Percentiles rank a stretch among this genome's conserved stretches.
Conservation (phyloP, 2,113 vertebrate species). For the Odocoileus hemionus region DNA sequence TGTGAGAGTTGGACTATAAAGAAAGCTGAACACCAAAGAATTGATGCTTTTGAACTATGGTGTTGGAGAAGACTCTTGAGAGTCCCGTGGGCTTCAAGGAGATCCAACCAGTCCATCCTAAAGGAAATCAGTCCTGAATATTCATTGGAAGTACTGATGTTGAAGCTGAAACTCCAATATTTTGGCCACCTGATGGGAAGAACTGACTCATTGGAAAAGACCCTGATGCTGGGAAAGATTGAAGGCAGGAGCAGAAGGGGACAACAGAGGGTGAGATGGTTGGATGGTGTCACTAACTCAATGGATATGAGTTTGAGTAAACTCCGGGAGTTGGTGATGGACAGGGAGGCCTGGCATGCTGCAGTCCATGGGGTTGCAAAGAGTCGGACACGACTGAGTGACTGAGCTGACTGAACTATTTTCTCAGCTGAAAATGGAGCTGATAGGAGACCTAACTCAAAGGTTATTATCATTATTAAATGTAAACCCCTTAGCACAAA, state of each 20-base stretch:
- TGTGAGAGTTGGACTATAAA: background rate
- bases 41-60: background rate
- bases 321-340: background rate
- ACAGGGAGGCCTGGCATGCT: background rate
- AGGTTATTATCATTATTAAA: background rate
- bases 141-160: background rate
- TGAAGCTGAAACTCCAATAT: background rate
- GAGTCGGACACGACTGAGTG: background rate
- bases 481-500: background rate
- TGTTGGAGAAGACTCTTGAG: background rate
- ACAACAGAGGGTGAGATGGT: background rate
- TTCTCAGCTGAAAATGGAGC: background rate
- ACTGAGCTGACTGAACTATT: slow-evolving; percentile 7
- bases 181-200: background rate
- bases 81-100: background rate
- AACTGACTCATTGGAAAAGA: background rate
- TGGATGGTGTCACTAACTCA: background rate
- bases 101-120: background rate
- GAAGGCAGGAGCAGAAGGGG: background rate
- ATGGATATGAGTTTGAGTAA: background rate
- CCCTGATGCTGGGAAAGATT: background rate
- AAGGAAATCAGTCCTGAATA: background rate
- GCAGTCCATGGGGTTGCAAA: background rate
- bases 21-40: background rate
- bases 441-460: background rate